Evolutionary conservation across 2,113 vertebrate species (phyloP).

Genomic region (Monarcha castaneiventris): DNA sequence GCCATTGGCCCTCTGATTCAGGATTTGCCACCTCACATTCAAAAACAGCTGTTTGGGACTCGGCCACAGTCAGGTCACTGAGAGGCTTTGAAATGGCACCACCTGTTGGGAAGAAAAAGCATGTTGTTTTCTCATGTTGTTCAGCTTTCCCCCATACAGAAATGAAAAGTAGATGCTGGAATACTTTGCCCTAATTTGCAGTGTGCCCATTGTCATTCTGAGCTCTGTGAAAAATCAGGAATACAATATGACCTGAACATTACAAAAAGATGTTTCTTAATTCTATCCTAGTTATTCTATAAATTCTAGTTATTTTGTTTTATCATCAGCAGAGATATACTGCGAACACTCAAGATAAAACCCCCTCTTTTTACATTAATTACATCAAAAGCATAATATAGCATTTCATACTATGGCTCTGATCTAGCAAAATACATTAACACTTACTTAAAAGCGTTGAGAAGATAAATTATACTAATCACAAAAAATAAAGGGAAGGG

Average conservation of each 20-base stretch:
- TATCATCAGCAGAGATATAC: neutral
- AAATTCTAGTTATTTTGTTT: neutral
- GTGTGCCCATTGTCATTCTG: neutral
- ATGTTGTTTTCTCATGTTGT: neutral
- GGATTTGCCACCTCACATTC: conserved; percentile 96
- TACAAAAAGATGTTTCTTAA: neutral
- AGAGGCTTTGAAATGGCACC: conserved; percentile 95
- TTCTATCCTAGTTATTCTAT: neutral
- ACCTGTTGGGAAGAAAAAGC: conserved; percentile 71
- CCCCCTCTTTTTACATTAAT: neutral
- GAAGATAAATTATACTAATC: neutral
- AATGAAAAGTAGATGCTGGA: neutral
- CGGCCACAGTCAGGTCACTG: conserved; percentile 88
- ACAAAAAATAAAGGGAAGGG: neutral
- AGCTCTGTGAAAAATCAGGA: neutral
- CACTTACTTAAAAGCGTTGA: neutral
- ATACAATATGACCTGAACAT: neutral
- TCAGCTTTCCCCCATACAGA: neutral
- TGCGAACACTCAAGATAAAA: neutral
- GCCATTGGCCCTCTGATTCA: conserved; percentile 86
- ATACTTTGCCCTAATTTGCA: neutral
- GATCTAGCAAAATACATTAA: neutral
- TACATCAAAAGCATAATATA: neutral
- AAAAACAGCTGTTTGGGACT: conserved; percentile 89
- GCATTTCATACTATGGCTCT: neutral